A percentile compares a stretch with the other conserved stretches of the same genome.
Evolutionary conservation across 2,113 vertebrate genomes (phyloP).

Genomic region (Aptenodytes forsteri): DNA sequence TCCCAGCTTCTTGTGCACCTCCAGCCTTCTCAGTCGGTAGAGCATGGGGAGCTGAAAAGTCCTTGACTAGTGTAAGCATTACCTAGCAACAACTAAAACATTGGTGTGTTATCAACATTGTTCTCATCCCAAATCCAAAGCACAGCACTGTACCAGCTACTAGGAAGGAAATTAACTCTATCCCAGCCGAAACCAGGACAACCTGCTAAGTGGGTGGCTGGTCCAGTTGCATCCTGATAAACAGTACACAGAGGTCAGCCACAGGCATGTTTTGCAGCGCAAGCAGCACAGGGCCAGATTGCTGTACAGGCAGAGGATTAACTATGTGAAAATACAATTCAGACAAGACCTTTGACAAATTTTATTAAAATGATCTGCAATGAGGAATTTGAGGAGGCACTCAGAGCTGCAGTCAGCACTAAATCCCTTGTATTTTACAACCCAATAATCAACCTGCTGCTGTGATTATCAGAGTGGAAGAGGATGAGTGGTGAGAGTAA

Average conservation of each 20-base stretch:
- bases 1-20: no score
- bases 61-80: no score
- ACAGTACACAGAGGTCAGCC: not conserved
- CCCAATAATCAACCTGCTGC: conserved; percentile 65
- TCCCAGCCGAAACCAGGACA: no score
- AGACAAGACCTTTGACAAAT: conserved; percentile 49
- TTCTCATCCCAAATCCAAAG: no score
- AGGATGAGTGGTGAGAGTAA: conserved; percentile 41
- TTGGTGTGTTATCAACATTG: no score
- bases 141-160: no score
- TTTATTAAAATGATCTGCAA: conserved; percentile 52
- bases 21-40: no score
- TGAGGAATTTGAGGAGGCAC: conserved; percentile 37
- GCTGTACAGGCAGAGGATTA: conserved; percentile 33
- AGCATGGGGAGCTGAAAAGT: no score
- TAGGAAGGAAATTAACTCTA: no score
- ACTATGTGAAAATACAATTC: conserved; percentile 50
- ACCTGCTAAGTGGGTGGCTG: not conserved
- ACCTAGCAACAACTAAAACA: no score
- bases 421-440: conserved; percentile 64
- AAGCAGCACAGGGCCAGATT: not conserved
- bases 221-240: not conserved
- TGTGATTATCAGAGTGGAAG: conserved; percentile 63
- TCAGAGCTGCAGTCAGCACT: conserved; percentile 61
- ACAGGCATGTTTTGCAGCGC: not conserved